Base-by-base conservation (phyloP, 2,888 invertebrate species). In the Pegoplata infirma region DNA sequence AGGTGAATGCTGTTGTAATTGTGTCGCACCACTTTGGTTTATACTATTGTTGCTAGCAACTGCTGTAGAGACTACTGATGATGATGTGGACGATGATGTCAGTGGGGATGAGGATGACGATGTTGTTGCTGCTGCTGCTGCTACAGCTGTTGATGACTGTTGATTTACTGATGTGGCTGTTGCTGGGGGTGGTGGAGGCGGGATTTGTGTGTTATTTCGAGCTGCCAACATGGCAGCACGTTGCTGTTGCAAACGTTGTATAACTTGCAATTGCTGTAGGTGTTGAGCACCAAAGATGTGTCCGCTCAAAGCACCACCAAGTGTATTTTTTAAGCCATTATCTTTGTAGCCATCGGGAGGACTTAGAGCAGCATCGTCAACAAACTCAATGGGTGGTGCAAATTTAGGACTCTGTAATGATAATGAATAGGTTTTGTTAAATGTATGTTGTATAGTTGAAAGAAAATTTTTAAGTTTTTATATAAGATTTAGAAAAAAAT, bases 341-440 rank as follows among this genome's bases (percentile, higher is more conserved):
- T 97, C 97, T 90, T 97, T 97, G 90, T 97, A 97, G 8, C 96
- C 97, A 87, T 97, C 97, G 10, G 97, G 97, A 21, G 97, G 97
- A 87, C 96, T 96, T 75, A 97, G 92, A 4, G 97, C 96, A 47
- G 96, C 95, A 80, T 94, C 93, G 88, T 95, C 95, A 76, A 94
- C 93, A 87, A 93, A 93, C 89, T 95, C 95, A 85, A 93, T 91
- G 44, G 93, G 93, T 36, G 93, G 93, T 80, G 92, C 92, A 89
- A 93, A 94, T 86, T 92, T 92, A 56, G 92, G 91, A 83, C 91
- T 91, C 88, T 91, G 88, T 7, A 68, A 73, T 59, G 17, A 51
- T 17, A 69, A 64, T 40, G 32, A 76, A 47, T 12, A 28, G 5
- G 32, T 14, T 53, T 1, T 21, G 17, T 44, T 59, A 40, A n/a